These are phyloP conservation scores for Euzophera pinguis DNA, from an alignment of 2,888 invertebrate species.

Conservation along the genomic window DNA sequence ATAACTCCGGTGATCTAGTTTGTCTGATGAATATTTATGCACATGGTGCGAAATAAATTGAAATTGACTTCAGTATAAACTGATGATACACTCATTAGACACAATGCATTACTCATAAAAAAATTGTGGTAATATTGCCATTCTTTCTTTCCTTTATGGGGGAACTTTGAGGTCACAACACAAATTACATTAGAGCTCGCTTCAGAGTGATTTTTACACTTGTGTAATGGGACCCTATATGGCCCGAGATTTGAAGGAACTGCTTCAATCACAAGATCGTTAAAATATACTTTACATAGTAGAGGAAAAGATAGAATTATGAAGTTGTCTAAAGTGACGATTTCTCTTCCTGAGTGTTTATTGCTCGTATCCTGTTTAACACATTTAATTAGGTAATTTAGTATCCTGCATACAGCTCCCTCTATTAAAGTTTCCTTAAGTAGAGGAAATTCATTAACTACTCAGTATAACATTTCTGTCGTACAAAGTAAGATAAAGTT, in stretches of 20 bases:
- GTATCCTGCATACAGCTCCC: slow-evolving; percentile 29
- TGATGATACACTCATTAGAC: not conserved
- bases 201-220: too few relatives aligned
- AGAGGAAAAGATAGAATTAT: not conserved
- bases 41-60: slow-evolving; percentile 10
- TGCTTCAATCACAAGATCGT: not conserved
- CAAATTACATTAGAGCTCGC: too few relatives aligned
- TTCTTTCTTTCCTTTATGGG: too few relatives aligned
- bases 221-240: too few relatives aligned
- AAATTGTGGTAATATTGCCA: too few relatives aligned
- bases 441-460: slow-evolving; percentile 30
- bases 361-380: slow-evolving; percentile 22
- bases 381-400: slow-evolving; percentile 30
- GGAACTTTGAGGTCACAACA: too few relatives aligned
- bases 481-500: too few relatives aligned
- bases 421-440: slow-evolving; percentile 26
- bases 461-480: not conserved
- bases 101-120: too few relatives aligned
- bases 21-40: slow-evolving; percentile 34
- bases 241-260: too few relatives aligned
- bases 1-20: slow-evolving; percentile 44
- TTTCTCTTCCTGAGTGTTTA: slow-evolving; percentile 16
- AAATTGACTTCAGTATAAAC: not conserved
- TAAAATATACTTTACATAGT: not conserved
- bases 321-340: not conserved